Evolutionary conservation across 2,888 invertebrate species (phyloP).

Genomic region (Leucoptera coffeella): DNA sequence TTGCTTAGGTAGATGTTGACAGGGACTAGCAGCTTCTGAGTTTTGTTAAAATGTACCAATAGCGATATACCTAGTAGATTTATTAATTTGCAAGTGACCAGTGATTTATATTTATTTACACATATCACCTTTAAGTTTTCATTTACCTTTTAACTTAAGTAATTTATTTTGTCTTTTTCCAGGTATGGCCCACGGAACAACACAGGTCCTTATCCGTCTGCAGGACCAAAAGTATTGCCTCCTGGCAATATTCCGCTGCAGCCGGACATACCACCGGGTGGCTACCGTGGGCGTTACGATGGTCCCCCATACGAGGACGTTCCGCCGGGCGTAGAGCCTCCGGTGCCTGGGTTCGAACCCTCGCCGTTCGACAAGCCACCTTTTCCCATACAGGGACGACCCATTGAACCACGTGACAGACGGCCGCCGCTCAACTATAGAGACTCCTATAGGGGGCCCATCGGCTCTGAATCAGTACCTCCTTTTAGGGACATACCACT

Average conservation of each 20-base stretch:
- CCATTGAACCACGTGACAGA: too few species aligned
- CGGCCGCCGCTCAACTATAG: slow-evolving; percentile 27
- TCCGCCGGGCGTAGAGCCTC: slow-evolving; percentile 58
- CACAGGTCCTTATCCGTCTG: slow-evolving; percentile 26
- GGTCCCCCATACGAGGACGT: slow-evolving; percentile 45
- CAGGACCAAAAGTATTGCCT: slow-evolving; percentile 25
- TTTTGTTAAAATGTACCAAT: too few species aligned
- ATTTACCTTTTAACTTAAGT: too few species aligned
- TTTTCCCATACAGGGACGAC: too few species aligned
- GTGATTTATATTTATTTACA: too few species aligned
- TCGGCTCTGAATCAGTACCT: slow-evolving; percentile 22
- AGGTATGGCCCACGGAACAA: slow-evolving; percentile 36
- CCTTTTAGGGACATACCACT: slow-evolving; percentile 21
- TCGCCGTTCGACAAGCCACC: slow-evolving; percentile 46
- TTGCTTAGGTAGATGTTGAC: too few species aligned
- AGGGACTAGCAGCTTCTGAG: too few species aligned
- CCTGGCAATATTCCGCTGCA: slow-evolving; percentile 19
- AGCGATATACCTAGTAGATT: too few species aligned
- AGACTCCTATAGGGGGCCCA: slow-evolving; percentile 27
- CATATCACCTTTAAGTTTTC: too few species aligned
- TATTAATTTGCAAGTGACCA: too few species aligned
- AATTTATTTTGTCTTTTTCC: slow-evolving; percentile 13
- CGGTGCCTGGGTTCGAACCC: slow-evolving; percentile 56
- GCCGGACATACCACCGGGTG: slow-evolving; percentile 17
- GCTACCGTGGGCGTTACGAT: slow-evolving; percentile 35